phyloP scores from a whole-genome alignment of 2,888 invertebrate genomes.

The Macroteleia sp. region DNA sequence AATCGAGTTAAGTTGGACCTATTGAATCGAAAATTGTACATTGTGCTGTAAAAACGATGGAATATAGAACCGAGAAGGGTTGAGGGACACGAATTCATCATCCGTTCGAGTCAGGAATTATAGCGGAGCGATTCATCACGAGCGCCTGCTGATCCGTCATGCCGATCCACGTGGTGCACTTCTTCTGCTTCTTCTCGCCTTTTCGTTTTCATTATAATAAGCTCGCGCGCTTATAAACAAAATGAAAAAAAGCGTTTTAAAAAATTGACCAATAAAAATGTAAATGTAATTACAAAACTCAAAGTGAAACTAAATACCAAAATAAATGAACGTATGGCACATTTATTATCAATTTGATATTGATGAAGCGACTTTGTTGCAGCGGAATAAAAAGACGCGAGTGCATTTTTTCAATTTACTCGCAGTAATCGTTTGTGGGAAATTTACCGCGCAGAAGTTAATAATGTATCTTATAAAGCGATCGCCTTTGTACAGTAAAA shows the following conservation, averaged over 20 bases:
- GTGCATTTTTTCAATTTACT: constrained; percentile 45
- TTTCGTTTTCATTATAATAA: constrained; percentile 61
- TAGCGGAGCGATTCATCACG: constrained; percentile 82
- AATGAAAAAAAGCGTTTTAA: constrained; percentile 33
- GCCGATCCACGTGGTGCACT: constrained; percentile 75
- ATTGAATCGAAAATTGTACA: constrained; percentile 60
- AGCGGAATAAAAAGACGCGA: constrained; percentile 2
- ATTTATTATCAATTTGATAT: constrained; percentile 60
- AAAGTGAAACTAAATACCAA: constrained; percentile 54
- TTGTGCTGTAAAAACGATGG: constrained; percentile 43
- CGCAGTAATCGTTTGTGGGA: constrained; percentile 41
- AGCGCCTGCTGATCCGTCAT: constrained; percentile 80
- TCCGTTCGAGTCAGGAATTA: constrained; percentile 82
- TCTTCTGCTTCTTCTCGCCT: constrained; percentile 52
- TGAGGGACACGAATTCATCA: constrained; percentile 79
- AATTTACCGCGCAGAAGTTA: constrained; percentile 34
- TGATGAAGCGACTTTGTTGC: constrained; percentile 48
- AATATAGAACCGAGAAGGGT: constrained; percentile 52
- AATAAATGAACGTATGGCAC: constrained; percentile 37
- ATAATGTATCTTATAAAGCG: constrained; percentile 35
- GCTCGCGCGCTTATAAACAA: constrained; percentile 52
- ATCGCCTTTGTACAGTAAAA: no score
- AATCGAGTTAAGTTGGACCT: constrained; percentile 67
- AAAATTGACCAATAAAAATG: constrained; percentile 58
- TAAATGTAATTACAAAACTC: constrained; percentile 58